Percentiles rank a stretch among this genome's conserved stretches.
phyloP scores from a whole-genome alignment of 64 coral and sea anemone genomes.

The Actinia tenebrosa region DNA sequence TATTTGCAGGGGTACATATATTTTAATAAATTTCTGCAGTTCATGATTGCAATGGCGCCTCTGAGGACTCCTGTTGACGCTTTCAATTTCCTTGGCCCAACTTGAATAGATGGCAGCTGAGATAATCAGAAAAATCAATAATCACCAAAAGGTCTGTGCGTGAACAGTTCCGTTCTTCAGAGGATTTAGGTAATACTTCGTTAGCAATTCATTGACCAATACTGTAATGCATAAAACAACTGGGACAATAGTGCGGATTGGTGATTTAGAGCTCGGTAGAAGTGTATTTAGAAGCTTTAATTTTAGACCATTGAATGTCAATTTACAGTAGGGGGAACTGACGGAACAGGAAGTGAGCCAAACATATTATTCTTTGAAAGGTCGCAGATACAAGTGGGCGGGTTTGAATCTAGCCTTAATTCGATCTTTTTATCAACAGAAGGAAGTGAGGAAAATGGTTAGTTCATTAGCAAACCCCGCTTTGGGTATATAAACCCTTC shows the following conservation, averaged over 20 bases:
- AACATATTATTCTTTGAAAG: neutral
- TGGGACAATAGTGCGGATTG: neutral
- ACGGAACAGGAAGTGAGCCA: neutral
- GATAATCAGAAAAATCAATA: slow-evolving; percentile 2
- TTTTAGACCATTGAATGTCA: neutral
- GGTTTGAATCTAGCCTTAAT: neutral
- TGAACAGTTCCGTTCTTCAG: neutral
- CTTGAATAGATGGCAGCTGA: neutral
- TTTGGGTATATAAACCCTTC: neutral
- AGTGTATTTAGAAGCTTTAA: neutral
- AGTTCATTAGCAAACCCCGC: slow-evolving; percentile 3
- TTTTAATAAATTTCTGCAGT: neutral
- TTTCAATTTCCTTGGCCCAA: slow-evolving; percentile 1
- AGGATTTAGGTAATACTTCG: neutral
- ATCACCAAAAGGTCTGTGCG: neutral
- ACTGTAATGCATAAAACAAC: neutral
- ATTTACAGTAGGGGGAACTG: slow-evolving; percentile 4
- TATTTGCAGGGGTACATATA: neutral
- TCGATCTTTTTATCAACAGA: slow-evolving; percentile 24
- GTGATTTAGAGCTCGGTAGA: neutral
- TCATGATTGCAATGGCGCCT: slow-evolving; percentile 11
- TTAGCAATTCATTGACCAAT: neutral
- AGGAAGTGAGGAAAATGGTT: slow-evolving; percentile 6
- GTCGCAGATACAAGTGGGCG: slow-evolving; percentile 16
- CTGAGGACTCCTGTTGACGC: neutral